A percentile compares a stretch with the other conserved stretches of the same genome.
Conservation (phyloP, 2,797 vertebrate species). For the Mus spretus region DNA sequence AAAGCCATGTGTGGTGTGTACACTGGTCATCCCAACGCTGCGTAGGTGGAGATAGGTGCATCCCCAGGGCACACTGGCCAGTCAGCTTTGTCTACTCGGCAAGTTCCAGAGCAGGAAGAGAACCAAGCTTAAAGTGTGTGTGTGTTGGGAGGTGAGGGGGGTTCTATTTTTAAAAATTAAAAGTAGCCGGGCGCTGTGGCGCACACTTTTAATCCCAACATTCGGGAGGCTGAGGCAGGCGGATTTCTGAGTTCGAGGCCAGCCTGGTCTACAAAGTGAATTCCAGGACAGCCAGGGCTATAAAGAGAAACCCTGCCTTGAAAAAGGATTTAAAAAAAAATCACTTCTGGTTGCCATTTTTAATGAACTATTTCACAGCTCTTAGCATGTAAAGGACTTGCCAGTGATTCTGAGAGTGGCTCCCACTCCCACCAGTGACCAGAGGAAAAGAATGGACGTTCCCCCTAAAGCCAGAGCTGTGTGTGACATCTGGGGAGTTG, state of each 20-base stretch:
- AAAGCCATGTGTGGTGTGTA: not conserved
- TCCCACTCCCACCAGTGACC: not conserved
- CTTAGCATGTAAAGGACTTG: not conserved
- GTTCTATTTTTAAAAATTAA: not conserved
- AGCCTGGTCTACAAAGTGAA: too few species aligned
- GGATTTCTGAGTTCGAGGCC: too few species aligned
- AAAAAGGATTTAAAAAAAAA: not conserved
- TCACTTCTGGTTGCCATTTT: not conserved
- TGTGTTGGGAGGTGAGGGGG: not conserved
- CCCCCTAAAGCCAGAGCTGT: slow-evolving; percentile 1
- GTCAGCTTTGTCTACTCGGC: not conserved
- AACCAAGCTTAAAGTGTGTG: not conserved
- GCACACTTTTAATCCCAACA: too few species aligned
- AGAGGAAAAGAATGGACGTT: not conserved
- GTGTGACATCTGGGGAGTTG: not conserved
- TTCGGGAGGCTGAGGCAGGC: too few species aligned
- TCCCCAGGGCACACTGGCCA: not conserved
- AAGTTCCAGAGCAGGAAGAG: not conserved
- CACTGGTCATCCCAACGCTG: not conserved
- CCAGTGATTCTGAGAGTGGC: not conserved
- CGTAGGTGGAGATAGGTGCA: not conserved
- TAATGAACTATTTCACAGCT: not conserved
- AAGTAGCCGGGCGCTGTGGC: not conserved
- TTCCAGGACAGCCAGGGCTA: not conserved
- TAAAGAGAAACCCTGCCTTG: not conserved